These are phyloP conservation scores for Aspiorhynchus laticeps DNA, from an alignment of 2,113 vertebrate species.

Conservation along the genomic window DNA sequence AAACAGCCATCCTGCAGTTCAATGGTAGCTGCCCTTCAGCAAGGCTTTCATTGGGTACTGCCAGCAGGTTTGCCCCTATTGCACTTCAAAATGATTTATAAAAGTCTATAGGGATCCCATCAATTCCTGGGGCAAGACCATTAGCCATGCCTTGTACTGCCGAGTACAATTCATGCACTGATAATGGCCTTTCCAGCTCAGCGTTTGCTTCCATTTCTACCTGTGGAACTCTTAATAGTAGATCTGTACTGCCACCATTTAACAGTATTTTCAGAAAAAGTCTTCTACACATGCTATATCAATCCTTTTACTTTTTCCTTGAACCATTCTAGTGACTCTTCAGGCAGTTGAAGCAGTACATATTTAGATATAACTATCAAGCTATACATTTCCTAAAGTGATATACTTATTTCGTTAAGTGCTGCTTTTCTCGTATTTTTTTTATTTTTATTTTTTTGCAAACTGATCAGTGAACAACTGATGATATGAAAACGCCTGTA, in stretches of 20 bases:
- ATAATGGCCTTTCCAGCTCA: conserved; percentile 81
- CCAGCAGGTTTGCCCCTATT: conserved; percentile 20
- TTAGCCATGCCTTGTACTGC: conserved; percentile 29
- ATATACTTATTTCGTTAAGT: not conserved
- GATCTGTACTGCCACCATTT: not conserved
- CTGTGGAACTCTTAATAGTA: conserved; percentile 18
- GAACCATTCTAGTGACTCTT: not conserved
- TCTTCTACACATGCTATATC: not conserved
- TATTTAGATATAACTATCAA: not conserved
- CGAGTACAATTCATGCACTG: conserved; percentile 69
- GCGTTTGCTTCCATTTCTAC: conserved; percentile 26
- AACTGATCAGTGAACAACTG: not conserved
- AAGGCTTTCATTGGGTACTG: conserved; percentile 22
- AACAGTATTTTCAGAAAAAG: not conserved
- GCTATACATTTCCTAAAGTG: not conserved
- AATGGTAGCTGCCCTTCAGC: not conserved
- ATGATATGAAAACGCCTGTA: not conserved
- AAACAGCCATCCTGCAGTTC: not conserved
- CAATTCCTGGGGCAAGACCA: conserved; percentile 33
- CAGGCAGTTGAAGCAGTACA: not conserved
- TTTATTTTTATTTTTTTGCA: not conserved
- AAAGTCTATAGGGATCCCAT: conserved; percentile 29
- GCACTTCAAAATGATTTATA: conserved; percentile 29
- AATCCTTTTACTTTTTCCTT: not conserved
- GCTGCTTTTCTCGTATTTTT: not conserved